Base-by-base conservation (phyloP, 2,797 vertebrate genomes). In the Lophotriccus pileatus region DNA sequence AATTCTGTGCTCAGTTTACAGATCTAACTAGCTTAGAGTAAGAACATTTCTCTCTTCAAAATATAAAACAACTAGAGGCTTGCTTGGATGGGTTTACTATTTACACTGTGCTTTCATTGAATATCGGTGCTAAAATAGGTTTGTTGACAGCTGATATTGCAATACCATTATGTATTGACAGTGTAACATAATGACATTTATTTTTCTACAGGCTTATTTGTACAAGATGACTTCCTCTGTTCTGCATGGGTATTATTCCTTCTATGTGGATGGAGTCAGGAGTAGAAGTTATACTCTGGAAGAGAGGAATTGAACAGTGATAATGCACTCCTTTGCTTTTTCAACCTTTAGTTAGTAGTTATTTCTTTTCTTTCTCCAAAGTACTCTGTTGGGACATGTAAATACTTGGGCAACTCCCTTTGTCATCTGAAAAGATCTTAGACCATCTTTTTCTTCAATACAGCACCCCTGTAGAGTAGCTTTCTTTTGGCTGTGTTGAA, bases 1-100 rank as follows among this genome's bases (percentile, higher is more conserved):
- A 97, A 95, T 89, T 96, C 85, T 96, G 30, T 94, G 22, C 55
- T 94, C n/a, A 84, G 43, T 95, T 95, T 94, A 96, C 27, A 87
- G 67, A 81, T 90, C 52, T 46, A 95, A 69, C 77, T 49, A 83
- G 8, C 49, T 82, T 66, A 77, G 22, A 75, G 11, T 79, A 79
- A 84, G 69, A 87, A 43, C 30, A 84, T 77, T 96, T 87, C 28
- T 84, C 39, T 80, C 83, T 95, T 95, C 25, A 82, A 78, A 59
- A 73, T 47, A 28, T 73, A 77, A 87, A 78, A 79, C 60, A 25
- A 55, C 24, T 69, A 28, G 24, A 34, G 16, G 12, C 25, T 41
- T 93, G 10, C 30, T 93, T 89, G 30, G 58, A 23, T 59, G 27
- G 8, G 9, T 89, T 91, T 67, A 44, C 30, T 72, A 14, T 63